These are phyloP conservation scores for Perca flavescens DNA, from an alignment of 2,113 vertebrate species.

Conservation along the genomic window DNA sequence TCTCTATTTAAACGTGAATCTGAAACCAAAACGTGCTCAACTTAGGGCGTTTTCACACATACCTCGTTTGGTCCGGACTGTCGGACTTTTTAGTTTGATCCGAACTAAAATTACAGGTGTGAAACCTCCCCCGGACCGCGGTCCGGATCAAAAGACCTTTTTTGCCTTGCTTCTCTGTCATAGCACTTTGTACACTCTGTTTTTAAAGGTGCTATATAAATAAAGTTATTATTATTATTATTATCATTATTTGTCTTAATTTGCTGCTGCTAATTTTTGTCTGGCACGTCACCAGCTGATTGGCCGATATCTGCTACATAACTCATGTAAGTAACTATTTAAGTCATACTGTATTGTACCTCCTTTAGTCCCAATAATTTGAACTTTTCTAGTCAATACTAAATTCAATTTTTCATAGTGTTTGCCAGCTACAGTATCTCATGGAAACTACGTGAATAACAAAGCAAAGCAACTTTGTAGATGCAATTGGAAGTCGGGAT, in stretches of 20 bases:
- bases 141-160: too few relatives aligned
- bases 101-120: too few relatives aligned
- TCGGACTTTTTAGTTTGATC: too few relatives aligned
- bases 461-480: slow-evolving; percentile 1
- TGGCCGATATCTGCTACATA: background rate
- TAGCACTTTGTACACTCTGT: too few relatives aligned
- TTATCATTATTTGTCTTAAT: background rate
- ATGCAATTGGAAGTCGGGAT: background rate
- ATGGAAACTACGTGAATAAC: slow-evolving; percentile 8
- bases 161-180: too few relatives aligned
- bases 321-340: too few relatives aligned
- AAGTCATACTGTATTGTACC: background rate
- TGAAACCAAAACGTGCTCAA: background rate
- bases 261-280: background rate
- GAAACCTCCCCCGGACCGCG: too few relatives aligned
- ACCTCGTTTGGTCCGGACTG: too few relatives aligned
- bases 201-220: too few relatives aligned
- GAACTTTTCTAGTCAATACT: background rate
- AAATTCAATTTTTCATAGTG: background rate
- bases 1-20: background rate
- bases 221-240: too few relatives aligned
- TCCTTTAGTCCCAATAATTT: too few relatives aligned
- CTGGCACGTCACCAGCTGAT: background rate
- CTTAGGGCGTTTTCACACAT: too few relatives aligned
- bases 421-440: background rate